A percentile compares a stretch with the other conserved stretches of the same genome.
phyloP scores from a whole-genome alignment of 2,888 invertebrate genomes.

The Endotricha flammealis region DNA sequence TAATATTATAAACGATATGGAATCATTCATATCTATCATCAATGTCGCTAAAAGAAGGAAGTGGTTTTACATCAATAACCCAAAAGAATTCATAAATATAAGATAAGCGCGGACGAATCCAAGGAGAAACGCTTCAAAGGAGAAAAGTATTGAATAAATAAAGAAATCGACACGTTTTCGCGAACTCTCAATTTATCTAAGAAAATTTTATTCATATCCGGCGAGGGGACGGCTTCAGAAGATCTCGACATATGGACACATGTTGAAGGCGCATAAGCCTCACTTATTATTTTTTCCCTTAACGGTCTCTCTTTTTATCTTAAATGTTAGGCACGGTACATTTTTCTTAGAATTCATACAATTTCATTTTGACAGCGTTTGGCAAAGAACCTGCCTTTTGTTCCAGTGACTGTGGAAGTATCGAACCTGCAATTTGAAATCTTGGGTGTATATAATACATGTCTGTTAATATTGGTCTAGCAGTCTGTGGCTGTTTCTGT shows the following conservation, averaged over 20 bases:
- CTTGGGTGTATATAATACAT: too few relatives aligned
- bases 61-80: conserved; percentile 48
- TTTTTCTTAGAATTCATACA: too few relatives aligned
- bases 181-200: conserved; percentile 70
- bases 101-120: conserved; percentile 59
- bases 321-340: conserved; percentile 7
- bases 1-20: conserved; percentile 13
- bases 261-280: conserved; percentile 49
- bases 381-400: too few relatives aligned
- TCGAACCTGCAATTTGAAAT: too few relatives aligned
- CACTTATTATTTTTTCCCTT: conserved; percentile 43
- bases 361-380: too few relatives aligned
- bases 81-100: conserved; percentile 63
- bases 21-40: conserved; percentile 23
- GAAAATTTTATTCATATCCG: conserved; percentile 71
- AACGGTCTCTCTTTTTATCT: conserved; percentile 18
- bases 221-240: conserved; percentile 55
- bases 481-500: too few relatives aligned
- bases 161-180: conserved; percentile 73
- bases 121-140: conserved; percentile 59
- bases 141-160: conserved; percentile 72
- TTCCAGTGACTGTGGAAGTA: too few relatives aligned
- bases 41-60: conserved; percentile 39
- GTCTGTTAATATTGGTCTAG: too few relatives aligned
- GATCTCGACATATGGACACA: conserved; percentile 59